Evolutionary conservation across 2,113 vertebrate species (phyloP).

Genomic region (Panthera tigris): DNA sequence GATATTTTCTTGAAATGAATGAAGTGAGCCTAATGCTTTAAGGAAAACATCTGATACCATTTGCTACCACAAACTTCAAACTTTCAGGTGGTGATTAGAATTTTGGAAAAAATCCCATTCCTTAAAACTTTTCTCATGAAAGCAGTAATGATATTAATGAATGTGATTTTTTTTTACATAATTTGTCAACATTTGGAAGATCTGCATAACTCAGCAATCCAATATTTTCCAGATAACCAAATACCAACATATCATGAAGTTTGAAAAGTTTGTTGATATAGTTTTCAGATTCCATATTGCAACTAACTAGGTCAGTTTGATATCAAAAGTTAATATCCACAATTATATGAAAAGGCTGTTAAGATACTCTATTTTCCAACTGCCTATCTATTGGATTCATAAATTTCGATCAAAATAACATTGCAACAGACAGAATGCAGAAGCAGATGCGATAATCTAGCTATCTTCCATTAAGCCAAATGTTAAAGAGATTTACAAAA

Average conservation of each 20-base stretch:
- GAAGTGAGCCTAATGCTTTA: not conserved
- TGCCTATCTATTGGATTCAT: not conserved
- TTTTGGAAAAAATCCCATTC: not conserved
- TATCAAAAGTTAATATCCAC: not conserved
- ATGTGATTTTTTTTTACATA: not conserved
- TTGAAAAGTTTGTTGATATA: not conserved
- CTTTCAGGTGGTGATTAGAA: conserved; percentile 32
- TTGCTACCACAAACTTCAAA: conserved; percentile 1
- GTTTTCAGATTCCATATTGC: not conserved
- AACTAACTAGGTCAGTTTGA: not conserved
- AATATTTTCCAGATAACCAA: not conserved
- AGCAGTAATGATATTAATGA: not conserved
- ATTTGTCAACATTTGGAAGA: conserved; percentile 16
- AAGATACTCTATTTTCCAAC: not conserved
- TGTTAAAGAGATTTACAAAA: not conserved
- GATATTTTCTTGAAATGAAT: not conserved
- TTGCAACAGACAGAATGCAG: not conserved
- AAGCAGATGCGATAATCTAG: not conserved
- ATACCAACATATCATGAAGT: not conserved
- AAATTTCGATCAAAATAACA: not conserved
- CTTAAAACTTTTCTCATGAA: conserved; percentile 11
- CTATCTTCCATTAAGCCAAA: not conserved
- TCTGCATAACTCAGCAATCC: not conserved
- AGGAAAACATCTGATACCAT: not conserved
- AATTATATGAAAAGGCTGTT: not conserved